phyloP scores from a whole-genome alignment of 2,888 invertebrate genomes.

The Caenorhabditis doughertyi region DNA sequence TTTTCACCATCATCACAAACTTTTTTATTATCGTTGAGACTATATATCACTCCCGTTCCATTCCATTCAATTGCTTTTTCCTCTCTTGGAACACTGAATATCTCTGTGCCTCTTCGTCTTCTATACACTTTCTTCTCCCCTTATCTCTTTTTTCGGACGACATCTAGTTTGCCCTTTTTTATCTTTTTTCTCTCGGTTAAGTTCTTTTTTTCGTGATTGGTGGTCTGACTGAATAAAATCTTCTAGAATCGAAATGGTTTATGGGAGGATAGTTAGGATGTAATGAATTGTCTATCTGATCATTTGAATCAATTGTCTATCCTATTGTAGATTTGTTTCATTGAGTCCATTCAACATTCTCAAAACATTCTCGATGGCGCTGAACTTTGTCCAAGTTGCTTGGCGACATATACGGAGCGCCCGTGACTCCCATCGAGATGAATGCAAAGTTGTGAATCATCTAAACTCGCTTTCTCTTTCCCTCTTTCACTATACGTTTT shows the following conservation, averaged over 20 bases:
- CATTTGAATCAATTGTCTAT: too few species aligned
- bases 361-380: neutral
- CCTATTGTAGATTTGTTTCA: neutral
- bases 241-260: too few species aligned
- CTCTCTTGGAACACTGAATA: conserved; percentile 16
- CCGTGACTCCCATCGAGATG: neutral
- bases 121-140: conserved; percentile 26
- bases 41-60: conserved; percentile 24
- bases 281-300: too few species aligned
- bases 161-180: conserved; percentile 45
- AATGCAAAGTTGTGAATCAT: conserved; percentile 30
- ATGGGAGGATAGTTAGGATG: too few species aligned
- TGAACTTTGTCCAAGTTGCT: conserved; percentile 26
- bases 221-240: neutral
- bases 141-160: conserved; percentile 27
- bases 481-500: conserved; percentile 37
- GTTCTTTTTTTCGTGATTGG: neutral
- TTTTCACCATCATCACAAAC: neutral
- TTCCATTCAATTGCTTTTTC: conserved; percentile 15
- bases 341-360: neutral
- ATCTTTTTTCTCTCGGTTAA: conserved; percentile 1
- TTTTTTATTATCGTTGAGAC: neutral
- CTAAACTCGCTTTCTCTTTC: conserved; percentile 10
- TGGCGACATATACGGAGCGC: conserved; percentile 11
- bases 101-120: conserved; percentile 53